A percentile compares a stretch with the other conserved stretches of the same genome.
phyloP scores from a whole-genome alignment of 2,797 vertebrate species.

The Typhlichthys subterraneus region DNA sequence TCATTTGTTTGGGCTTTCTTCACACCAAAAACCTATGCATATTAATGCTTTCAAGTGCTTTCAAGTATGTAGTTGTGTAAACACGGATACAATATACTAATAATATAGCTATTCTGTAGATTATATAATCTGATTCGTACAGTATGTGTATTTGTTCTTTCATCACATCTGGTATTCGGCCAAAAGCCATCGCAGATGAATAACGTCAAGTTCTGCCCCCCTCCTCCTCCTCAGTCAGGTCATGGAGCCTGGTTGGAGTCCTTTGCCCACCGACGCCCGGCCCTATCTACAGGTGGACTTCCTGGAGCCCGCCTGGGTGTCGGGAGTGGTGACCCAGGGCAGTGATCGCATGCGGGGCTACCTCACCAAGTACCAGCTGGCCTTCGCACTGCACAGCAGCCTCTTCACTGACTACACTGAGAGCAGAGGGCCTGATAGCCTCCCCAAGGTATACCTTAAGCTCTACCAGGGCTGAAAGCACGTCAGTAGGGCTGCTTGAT shows the following conservation, averaged over 20 bases:
- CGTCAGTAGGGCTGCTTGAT: too few species aligned
- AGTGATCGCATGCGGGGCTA: slow-evolving; percentile 76
- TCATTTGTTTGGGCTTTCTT: neutral
- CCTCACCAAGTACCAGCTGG: slow-evolving; percentile 77
- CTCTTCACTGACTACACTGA: slow-evolving; percentile 75
- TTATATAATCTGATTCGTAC: too few species aligned
- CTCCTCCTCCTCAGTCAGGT: slow-evolving; percentile 61
- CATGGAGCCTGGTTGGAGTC: slow-evolving; percentile 86
- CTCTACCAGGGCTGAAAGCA: too few species aligned
- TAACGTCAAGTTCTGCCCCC: too few species aligned
- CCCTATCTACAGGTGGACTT: slow-evolving; percentile 86
- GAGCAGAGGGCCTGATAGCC: slow-evolving; percentile 38
- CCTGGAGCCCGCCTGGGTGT: slow-evolving; percentile 80
- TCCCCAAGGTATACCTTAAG: slow-evolving; percentile 63
- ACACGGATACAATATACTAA: too few species aligned
- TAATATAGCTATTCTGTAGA: too few species aligned
- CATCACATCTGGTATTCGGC: too few species aligned
- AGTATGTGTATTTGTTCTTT: too few species aligned
- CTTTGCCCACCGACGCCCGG: slow-evolving; percentile 68
- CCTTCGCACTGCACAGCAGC: slow-evolving; percentile 70
- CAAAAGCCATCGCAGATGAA: too few species aligned
- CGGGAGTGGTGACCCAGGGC: slow-evolving; percentile 81
- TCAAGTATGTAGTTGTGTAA: too few species aligned
- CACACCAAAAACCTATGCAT: neutral
- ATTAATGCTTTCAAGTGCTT: too few species aligned